A percentile compares a stretch with the other conserved stretches of the same genome.
Evolutionary conservation across 2,113 vertebrate genomes (phyloP).

Genomic region (Thamnaconus septentrionalis): DNA sequence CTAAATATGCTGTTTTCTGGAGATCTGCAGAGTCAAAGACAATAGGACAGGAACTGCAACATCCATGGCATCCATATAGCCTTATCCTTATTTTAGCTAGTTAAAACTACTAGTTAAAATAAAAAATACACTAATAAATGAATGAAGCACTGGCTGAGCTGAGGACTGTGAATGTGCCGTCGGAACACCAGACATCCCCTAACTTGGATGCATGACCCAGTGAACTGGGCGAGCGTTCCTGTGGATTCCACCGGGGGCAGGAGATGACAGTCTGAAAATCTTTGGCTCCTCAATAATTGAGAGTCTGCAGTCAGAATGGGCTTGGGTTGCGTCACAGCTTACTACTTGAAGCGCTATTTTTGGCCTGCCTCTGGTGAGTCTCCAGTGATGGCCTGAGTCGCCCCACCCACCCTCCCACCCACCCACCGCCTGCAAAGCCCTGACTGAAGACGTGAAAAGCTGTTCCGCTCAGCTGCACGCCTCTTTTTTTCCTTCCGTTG

Average conservation of each 20-base stretch:
- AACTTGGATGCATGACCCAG: constrained; percentile 14
- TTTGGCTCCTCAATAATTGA: constrained; percentile 49
- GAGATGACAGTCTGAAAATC: constrained; percentile 35
- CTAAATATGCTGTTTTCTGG: too few species aligned
- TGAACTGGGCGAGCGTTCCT: constrained; percentile 35
- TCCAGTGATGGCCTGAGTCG: constrained; percentile 30
- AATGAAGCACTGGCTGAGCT: too few species aligned
- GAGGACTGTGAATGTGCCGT: too few species aligned
- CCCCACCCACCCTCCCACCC: neutral
- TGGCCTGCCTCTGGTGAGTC: constrained; percentile 34
- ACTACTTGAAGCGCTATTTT: constrained; percentile 65
- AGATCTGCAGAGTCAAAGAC: too few species aligned
- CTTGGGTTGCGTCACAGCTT: constrained; percentile 46
- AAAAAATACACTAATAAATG: too few species aligned
- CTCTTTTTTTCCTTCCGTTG: constrained; percentile 18
- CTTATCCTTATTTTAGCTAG: too few species aligned
- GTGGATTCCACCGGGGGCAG: constrained; percentile 11
- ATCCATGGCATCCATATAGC: too few species aligned
- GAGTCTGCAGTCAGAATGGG: constrained; percentile 17
- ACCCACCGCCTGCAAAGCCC: too few species aligned
- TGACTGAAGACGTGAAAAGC: too few species aligned
- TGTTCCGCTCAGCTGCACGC: neutral
- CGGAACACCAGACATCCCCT: neutral
- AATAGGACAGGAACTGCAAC: too few species aligned
- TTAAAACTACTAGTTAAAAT: too few species aligned